Conservation (phyloP, 2,888 invertebrate genomes). For the Troglohyphantes excavatus region DNA sequence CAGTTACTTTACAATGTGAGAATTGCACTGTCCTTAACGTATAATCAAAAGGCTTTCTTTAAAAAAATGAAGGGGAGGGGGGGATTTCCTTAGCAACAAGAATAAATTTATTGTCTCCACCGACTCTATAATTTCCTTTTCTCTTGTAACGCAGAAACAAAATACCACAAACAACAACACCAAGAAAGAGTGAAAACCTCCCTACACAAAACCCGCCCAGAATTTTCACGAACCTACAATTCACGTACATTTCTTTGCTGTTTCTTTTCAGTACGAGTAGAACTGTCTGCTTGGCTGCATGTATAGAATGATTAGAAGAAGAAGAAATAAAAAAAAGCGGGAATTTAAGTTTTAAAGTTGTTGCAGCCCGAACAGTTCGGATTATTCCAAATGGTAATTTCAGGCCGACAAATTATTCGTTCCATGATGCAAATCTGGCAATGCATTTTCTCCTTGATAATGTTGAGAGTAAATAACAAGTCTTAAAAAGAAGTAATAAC, state of each 20-base stretch:
- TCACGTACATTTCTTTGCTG: constrained; percentile 8
- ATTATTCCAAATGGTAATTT: constrained; percentile 48
- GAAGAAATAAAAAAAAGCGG: constrained; percentile 17
- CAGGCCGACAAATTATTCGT: constrained; percentile 33
- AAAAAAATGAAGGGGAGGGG: no score
- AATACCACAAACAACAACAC: constrained; percentile 52
- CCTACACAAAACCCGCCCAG: constrained; percentile 17
- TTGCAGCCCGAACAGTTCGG: constrained; percentile 10
- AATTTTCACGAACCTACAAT: constrained; percentile 62
- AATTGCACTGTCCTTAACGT: background rate
- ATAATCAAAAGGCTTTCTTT: background rate
- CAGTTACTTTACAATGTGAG: background rate
- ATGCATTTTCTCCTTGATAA: constrained; percentile 59
- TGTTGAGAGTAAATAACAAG: constrained; percentile 59
- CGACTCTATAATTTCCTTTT: constrained; percentile 42
- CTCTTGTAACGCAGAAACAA: constrained; percentile 51
- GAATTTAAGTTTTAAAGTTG: constrained; percentile 53
- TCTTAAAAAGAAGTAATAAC: constrained; percentile 67
- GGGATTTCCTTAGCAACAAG: constrained; percentile 25
- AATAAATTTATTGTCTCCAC: constrained; percentile 52
- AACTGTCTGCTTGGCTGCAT: constrained; percentile 13
- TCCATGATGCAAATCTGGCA: constrained; percentile 67
- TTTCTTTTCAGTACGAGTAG: constrained; percentile 17
- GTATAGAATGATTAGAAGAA: background rate
- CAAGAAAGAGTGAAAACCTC: constrained; percentile 38